phyloP scores from a whole-genome alignment of 1,140 invertebrate genomes.

The Nymphalis io region DNA sequence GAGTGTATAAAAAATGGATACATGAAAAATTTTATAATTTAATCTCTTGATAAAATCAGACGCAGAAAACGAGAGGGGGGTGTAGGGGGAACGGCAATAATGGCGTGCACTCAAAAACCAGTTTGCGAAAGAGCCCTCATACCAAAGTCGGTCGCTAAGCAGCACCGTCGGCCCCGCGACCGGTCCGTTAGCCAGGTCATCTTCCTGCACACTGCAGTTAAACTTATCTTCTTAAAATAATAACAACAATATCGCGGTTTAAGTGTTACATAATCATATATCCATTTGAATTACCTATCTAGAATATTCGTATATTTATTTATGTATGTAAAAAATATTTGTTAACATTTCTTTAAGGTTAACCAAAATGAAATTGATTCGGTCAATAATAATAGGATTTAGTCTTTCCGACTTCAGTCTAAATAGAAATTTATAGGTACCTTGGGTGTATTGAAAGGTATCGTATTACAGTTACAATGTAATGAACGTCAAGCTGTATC shows the following conservation, averaged over 20 bases:
- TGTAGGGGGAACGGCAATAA: constrained; percentile 37
- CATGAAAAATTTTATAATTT: constrained; percentile 1
- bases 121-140: constrained; percentile 66
- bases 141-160: constrained; percentile 53
- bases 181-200: constrained; percentile 53
- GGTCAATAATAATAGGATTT: no score
- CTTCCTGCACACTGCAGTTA: constrained; percentile 40
- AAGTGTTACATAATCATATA: not conserved
- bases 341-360: no score
- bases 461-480: no score
- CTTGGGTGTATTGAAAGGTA: no score
- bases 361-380: no score
- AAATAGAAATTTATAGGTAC: no score
- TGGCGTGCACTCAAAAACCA: constrained; percentile 52
- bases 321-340: no score
- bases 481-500: no score
- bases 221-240: constrained; percentile 22
- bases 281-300: not conserved
- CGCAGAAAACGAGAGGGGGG: constrained; percentile 41
- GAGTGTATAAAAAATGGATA: not conserved
- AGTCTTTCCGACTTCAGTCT: no score
- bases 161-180: constrained; percentile 39
- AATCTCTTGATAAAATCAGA: constrained; percentile 20
- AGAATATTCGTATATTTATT: no score
- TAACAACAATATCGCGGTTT: not conserved